Evolutionary conservation across 2,888 invertebrate genomes (phyloP), one percentile per base, ranked within the genome.

Genomic region (Drosophila macrospina): DNA sequence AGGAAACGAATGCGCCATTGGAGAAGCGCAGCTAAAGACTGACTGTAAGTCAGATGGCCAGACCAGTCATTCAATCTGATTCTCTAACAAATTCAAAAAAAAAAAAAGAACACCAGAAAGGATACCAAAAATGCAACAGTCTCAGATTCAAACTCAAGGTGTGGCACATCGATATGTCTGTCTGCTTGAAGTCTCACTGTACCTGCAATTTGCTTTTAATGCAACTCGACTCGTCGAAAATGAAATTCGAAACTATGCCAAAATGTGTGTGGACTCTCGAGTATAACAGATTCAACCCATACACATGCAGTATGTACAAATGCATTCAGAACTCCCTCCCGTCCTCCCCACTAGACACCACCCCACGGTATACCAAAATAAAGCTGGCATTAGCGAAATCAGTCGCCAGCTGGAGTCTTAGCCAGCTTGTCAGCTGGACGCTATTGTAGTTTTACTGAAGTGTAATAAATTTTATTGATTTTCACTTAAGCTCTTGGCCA

Each of bases 241-340:
- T 79, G 74, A 74, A 80, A 77, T 73, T 80, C 79, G 79, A 83
- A 84, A 80, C 80, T 74, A 66, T 80, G 70, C 70, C 76, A 82
- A 71, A 48, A n/a, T n/a, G n/a, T 59, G 48, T 44, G 42, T 42
- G 39, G 16, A 20, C 39, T 41, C 36, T 28, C 34, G 24, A 69
- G 66, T 66, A 42, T 52, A 65, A 44, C 68, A 42, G n/a, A 20
- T 39, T 57, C 34, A 61, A 44, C 39, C 52, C 54, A 50, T 32
- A 8, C 36, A 26, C 15, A 28, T 26, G 51, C n/a, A 51, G 36
- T 51, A 26, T 15, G 11, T 32, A 30, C 50, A 34, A 24, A 37
- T 15, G 39, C 26, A 20, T 47, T 7, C 30, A 30, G 30, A 6
- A 34, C 16, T 28, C 20, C n/a, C 36, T 5, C 30, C 26, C 30